Base-by-base conservation (phyloP, 37 sponge, comb jelly and placozoan species). In the Chondrosia reniformis region DNA sequence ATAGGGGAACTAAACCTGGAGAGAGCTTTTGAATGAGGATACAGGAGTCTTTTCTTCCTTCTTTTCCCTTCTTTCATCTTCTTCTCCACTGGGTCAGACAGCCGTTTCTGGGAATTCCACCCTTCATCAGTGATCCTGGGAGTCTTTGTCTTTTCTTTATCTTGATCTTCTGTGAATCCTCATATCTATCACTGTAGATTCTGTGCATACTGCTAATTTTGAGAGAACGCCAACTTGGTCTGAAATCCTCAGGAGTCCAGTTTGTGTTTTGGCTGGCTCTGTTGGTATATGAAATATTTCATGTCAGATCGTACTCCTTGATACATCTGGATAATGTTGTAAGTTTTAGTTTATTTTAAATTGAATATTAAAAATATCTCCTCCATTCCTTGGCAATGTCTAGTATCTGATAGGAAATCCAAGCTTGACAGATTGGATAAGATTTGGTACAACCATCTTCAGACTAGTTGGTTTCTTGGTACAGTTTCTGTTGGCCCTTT, bases 201-300 rank as follows among this genome's bases (percentile, higher is more conserved):
- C 37, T 92, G 64, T 55, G 67, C 32, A 76, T 63, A 15, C 45
- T 85, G 52, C 22, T 92, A 37, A 39, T 89, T 32, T 36, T 55
- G 24, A 42, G 36, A 38, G 83, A 92, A 45, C 62, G 79, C 1
- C 33, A 42, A 24, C 38, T 44, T 12, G 93, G 93, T 27, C 31
- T 85, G 52, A 80, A 61, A 15, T 85, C 89, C 34, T 92, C 93
- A 25, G 89, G 83, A 12, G 32, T 85, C 46, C 67, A 67, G 61
- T 79, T 82, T 38, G 32, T 85, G 34, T 91, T 92, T 79, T 94
- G 95, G 95, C 4, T 84, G 59, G 61, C 79, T 31, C 55, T 94
- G 43, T 45, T 72, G 30, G 21, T 83, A 42, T 90, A 94, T 63
- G 84, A 76, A 41, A 75, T 43, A 30, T 64, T 89, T 33, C 84